phyloP scores from a whole-genome alignment of 2,797 vertebrate species.

The Decapterus maruadsi region DNA sequence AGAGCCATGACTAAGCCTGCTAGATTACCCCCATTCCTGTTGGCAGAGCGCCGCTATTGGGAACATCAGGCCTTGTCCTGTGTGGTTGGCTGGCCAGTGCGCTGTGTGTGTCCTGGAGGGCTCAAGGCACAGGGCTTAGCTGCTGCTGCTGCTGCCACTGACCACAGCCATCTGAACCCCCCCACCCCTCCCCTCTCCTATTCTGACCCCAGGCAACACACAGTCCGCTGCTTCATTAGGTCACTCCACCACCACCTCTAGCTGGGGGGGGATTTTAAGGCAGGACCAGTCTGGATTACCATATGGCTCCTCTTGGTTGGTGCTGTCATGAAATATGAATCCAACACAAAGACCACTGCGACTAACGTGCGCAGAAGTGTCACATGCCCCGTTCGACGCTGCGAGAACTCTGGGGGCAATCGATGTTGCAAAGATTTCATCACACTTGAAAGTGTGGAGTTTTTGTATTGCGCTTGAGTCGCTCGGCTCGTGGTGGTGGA shows the following conservation, averaged over 20 bases:
- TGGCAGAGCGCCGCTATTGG: slow-evolving; percentile 44
- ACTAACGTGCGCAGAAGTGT: slow-evolving; percentile 56
- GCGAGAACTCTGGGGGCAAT: slow-evolving; percentile 40
- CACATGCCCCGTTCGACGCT: slow-evolving; percentile 37
- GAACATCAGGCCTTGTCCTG: slow-evolving; percentile 57
- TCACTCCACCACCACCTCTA: slow-evolving; percentile 68
- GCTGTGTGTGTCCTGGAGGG: slow-evolving; percentile 57
- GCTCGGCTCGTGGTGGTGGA: not conserved
- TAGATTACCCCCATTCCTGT: slow-evolving; percentile 58
- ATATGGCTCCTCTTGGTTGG: slow-evolving; percentile 76
- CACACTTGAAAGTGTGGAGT: slow-evolving; percentile 57
- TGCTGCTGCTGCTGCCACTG: slow-evolving; percentile 66
- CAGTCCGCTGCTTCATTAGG: slow-evolving; percentile 80
- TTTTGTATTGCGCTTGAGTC: slow-evolving; percentile 27
- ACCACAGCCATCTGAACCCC: slow-evolving; percentile 69
- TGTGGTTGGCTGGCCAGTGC: slow-evolving; percentile 58
- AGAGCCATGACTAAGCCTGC: slow-evolving; percentile 66
- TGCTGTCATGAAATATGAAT: slow-evolving; percentile 78
- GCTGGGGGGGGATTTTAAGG: slow-evolving; percentile 65
- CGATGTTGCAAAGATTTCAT: slow-evolving; percentile 76
- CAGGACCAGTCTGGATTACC: slow-evolving; percentile 77
- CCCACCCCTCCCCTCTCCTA: slow-evolving; percentile 45
- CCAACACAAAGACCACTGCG: slow-evolving; percentile 56
- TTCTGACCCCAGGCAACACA: slow-evolving; percentile 70
- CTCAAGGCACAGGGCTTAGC: slow-evolving; percentile 61